These are phyloP conservation scores for Nicator chloris DNA, from an alignment of 2,113 vertebrate genomes.

Conservation along the genomic window DNA sequence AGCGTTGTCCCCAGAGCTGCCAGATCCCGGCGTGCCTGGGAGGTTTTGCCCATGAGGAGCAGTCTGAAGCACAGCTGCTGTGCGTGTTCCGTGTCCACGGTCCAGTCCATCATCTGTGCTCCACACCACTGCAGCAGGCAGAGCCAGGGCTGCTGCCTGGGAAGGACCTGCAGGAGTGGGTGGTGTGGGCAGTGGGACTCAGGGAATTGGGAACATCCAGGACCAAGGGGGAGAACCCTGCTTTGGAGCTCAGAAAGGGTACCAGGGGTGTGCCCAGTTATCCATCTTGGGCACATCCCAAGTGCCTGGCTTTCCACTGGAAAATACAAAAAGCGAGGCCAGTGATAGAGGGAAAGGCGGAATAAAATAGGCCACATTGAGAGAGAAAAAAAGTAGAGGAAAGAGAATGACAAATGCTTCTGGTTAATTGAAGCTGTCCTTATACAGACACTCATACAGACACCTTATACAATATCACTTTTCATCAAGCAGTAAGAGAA, in stretches of 20 bases:
- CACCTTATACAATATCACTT: background rate
- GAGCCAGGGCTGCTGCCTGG: background rate
- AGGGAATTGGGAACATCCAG: background rate
- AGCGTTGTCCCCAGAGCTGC: background rate
- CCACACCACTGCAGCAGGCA: fast-evolving
- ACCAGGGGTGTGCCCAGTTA: background rate
- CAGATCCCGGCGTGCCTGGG: fast-evolving
- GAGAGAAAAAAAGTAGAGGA: background rate
- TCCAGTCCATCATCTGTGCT: fast-evolving
- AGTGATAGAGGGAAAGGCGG: fast-evolving
- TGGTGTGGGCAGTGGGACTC: background rate
- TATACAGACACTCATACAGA: background rate
- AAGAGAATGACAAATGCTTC: background rate
- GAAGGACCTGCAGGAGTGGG: background rate
- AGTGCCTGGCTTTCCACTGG: background rate
- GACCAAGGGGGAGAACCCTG: background rate
- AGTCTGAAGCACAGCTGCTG: no score
- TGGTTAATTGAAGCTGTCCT: background rate
- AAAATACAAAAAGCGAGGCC: background rate
- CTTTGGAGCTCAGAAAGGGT: background rate
- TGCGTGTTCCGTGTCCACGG: fast-evolving
- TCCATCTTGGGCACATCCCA: fast-evolving
- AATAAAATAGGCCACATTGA: background rate
- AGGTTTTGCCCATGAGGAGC: background rate
- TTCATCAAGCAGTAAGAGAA: background rate